Conservation (phyloP, 2,888 invertebrate genomes). For the Antheraea yamamai region DNA sequence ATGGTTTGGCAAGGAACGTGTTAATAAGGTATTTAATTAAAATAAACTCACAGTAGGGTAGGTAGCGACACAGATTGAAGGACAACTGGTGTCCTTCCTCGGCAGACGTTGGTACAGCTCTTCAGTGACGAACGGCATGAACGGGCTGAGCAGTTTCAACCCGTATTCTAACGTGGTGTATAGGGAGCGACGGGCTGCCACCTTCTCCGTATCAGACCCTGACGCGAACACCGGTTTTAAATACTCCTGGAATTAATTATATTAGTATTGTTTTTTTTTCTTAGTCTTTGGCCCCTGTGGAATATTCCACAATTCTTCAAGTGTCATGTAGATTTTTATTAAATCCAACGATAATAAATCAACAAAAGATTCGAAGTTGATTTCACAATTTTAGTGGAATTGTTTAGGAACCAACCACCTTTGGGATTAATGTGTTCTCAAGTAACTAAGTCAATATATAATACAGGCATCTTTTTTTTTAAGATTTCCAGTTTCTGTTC, state of each 20-base stretch:
- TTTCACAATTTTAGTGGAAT: too few relatives aligned
- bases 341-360: too few relatives aligned
- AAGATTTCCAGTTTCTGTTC: too few relatives aligned
- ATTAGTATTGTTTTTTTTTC: background rate
- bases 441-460: too few relatives aligned
- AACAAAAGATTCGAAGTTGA: too few relatives aligned
- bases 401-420: too few relatives aligned
- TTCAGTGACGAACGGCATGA: constrained; percentile 99
- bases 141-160: constrained; percentile 93
- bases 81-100: constrained; percentile 77
- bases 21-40: background rate
- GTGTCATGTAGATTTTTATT: too few relatives aligned
- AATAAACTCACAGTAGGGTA: constrained; percentile 86
- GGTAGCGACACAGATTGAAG: constrained; percentile 93
- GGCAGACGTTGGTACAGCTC: constrained; percentile 97
- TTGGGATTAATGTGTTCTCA: too few relatives aligned
- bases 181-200: constrained; percentile 87
- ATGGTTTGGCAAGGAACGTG: too few relatives aligned
- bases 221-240: constrained; percentile 92
- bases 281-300: too few relatives aligned
- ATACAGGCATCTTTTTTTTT: too few relatives aligned
- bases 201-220: constrained; percentile 78
- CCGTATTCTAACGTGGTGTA: constrained; percentile 92
- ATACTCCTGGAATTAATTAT: constrained; percentile 84
- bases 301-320: too few relatives aligned